Evolutionary conservation across 2,113 vertebrate genomes (phyloP).

Genomic region (Peucedramus taeniatus): DNA sequence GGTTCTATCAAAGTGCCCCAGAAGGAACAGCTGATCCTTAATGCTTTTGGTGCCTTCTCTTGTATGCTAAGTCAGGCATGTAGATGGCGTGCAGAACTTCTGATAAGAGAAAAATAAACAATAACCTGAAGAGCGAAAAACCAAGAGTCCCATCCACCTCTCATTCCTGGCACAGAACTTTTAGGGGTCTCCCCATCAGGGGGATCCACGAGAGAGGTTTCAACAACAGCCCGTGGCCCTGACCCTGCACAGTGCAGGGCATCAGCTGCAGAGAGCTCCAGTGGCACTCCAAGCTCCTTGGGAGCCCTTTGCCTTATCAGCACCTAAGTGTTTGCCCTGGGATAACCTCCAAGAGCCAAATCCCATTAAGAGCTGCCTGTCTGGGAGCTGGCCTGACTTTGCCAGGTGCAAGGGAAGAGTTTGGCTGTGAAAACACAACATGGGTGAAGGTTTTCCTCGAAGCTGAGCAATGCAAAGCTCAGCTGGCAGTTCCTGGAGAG

Average conservation of each 20-base stretch:
- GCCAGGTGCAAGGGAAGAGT: not conserved
- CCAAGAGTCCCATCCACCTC: too few relatives aligned
- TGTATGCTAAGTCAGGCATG: too few relatives aligned
- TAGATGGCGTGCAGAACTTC: too few relatives aligned
- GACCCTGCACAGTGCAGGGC: not conserved
- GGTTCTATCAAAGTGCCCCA: not conserved
- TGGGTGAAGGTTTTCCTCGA: not conserved
- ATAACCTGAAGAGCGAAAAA: too few relatives aligned
- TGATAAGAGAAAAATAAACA: too few relatives aligned
- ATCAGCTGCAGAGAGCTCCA: not conserved
- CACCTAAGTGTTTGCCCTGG: not conserved
- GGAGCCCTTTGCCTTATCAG: not conserved
- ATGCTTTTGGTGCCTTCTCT: too few relatives aligned
- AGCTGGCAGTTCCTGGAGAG: conserved; percentile 26
- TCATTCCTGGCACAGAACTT: too few relatives aligned
- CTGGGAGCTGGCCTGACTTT: not conserved
- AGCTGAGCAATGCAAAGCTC: not conserved
- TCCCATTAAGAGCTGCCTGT: not conserved
- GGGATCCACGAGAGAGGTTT: too few relatives aligned
- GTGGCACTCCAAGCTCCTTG: not conserved
- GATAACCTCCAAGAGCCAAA: not conserved
- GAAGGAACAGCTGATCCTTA: not conserved
- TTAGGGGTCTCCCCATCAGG: too few relatives aligned
- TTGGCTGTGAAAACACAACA: not conserved
- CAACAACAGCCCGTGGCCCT: not conserved